phyloP scores from a whole-genome alignment of 2,888 invertebrate species.

The Zaprionus obscuricornis region DNA sequence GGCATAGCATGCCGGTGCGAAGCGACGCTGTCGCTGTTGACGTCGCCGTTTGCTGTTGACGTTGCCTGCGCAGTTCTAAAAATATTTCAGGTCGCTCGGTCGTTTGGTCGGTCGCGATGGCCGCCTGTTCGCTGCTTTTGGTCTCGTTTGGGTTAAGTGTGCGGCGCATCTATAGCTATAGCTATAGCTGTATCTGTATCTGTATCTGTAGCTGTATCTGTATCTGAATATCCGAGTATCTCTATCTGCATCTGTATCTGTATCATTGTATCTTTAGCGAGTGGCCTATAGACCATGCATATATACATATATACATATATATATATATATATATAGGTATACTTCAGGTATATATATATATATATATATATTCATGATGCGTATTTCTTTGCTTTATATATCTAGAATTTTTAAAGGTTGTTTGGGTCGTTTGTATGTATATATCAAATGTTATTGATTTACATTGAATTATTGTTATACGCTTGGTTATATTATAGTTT shows the following conservation, averaged over 20 bases:
- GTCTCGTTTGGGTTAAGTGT: constrained; percentile 78
- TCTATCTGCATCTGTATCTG: constrained; percentile 32
- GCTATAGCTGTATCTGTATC: constrained; percentile 35
- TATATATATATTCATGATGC: constrained; percentile 16
- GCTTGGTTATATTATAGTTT: constrained; percentile 12
- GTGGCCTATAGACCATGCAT: constrained; percentile 36
- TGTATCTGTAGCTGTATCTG: constrained; percentile 1
- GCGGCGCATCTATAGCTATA: constrained; percentile 68
- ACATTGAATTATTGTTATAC: constrained; percentile 37
- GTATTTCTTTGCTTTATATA: constrained; percentile 15
- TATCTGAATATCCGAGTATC: too few species aligned
- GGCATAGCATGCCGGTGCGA: constrained; percentile 17
- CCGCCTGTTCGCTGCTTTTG: constrained; percentile 73
- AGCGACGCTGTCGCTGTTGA: constrained; percentile 11
- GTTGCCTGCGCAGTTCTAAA: constrained; percentile 66
- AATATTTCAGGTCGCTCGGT: constrained; percentile 77
- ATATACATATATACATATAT: not conserved
- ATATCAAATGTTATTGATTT: constrained; percentile 57
- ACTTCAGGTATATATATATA: not conserved
- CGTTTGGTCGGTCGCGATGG: constrained; percentile 62
- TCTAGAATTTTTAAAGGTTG: constrained; percentile 46
- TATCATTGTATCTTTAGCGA: constrained; percentile 25
- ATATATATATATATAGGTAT: not conserved
- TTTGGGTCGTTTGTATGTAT: constrained; percentile 62
- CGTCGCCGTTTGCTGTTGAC: constrained; percentile 44